Evolutionary conservation across 2,888 invertebrate species (phyloP), one percentile per base, ranked within the genome.

Genomic region (Pasiphila rectangulata): DNA sequence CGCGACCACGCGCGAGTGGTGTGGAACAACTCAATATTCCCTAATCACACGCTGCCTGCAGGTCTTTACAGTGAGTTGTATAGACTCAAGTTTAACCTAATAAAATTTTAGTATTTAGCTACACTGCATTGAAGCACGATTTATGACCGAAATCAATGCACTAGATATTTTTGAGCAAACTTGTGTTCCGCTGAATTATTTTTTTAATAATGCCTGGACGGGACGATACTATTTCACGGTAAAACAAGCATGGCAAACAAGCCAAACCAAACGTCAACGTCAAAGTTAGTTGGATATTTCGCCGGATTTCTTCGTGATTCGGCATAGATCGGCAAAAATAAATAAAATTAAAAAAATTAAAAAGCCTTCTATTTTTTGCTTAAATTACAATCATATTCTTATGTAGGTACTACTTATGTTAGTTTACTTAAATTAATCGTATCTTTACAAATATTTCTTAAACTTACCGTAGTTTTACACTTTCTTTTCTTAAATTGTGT

Each of bases 1-100:
- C 30, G 53, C 61, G 56, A 66, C 57, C 59, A 67, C 67, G 56
- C 51, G 59, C 51, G 20, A 54, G 44, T 53, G 46, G 39, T 57
- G 54, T 57, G 47, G 50, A 55, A 48, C 55, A 25, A 40, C 40
- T 46, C 30, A 23, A 36, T 57, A 51, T 50, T 54, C 45, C 32
- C 20, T 20, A 53, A 45, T n/a, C 45, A 45, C 5, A 37, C 44
- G 32, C 45, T 41, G 30, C 17, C 30, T 37, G 25, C n/a, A 20
- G 23, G 21, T 43, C 39, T 19, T 4, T 5, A 9, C 12, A 19
- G 38, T 38, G 29, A 34, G 45, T 34, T 41, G 35, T 32, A 35
- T 9, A 41, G 41, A 45, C 35, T 45, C 21, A 38, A 24, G 15
- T 38, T 19, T 29, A 47, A 10, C 42, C 10, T 44, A 32, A 30